A percentile compares a stretch with the other conserved stretches of the same genome.
These are phyloP conservation scores for Oscheius sp. DNA, from an alignment of 2,888 invertebrate species.

Conservation along the genomic window DNA sequence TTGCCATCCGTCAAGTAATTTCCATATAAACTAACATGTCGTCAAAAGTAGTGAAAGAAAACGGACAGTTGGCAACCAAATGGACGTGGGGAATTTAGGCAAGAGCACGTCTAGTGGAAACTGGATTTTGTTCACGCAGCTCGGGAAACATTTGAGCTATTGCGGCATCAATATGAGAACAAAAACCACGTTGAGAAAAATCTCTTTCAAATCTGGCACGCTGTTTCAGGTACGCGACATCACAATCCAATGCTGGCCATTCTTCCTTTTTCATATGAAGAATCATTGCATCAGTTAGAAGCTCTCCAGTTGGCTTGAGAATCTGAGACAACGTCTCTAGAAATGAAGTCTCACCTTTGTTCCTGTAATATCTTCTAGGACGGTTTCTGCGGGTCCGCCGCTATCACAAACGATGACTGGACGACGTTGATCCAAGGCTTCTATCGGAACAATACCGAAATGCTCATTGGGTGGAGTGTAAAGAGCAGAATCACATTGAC, in stretches of 20 bases:
- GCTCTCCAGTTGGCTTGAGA: constrained; percentile 59
- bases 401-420: constrained; percentile 94
- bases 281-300: constrained; percentile 66
- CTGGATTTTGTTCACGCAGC: constrained; percentile 3
- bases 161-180: constrained; percentile 64
- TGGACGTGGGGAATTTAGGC: constrained; percentile 8
- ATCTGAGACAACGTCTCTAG: constrained; percentile 53
- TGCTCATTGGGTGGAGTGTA: constrained; percentile 98
- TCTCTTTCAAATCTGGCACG: constrained; percentile 62
- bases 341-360: constrained; percentile 59
- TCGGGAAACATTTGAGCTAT: constrained; percentile 58
- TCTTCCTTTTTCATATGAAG: constrained; percentile 62
- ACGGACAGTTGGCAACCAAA: no score
- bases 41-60: no score
- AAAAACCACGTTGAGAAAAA: constrained; percentile 66
- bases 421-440: constrained; percentile 92
- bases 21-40: no score
- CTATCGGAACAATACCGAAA: constrained; percentile 97
- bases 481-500: constrained; percentile 73
- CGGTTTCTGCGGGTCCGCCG: constrained; percentile 94
- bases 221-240: constrained; percentile 62
- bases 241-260: constrained; percentile 67
- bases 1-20: no score
- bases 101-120: constrained; percentile 4
- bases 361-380: constrained; percentile 74